Percentiles rank a stretch among this genome's conserved stretches.
Evolutionary conservation across 2,113 vertebrate species (phyloP).

Genomic region (Calcarius ornatus): DNA sequence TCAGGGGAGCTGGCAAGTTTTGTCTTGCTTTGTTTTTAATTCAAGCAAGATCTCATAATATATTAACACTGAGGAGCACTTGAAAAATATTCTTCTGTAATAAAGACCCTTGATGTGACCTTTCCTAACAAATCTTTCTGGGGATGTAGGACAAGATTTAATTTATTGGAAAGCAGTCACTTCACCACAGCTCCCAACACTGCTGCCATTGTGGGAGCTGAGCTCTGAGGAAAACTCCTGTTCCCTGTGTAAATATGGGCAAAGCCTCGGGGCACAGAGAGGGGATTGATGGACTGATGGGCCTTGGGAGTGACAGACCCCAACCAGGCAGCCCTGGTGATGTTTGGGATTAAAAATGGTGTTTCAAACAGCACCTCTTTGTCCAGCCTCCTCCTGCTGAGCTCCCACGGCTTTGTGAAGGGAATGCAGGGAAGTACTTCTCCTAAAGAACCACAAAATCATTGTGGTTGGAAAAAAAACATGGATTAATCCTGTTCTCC

Average conservation of each 20-base stretch:
- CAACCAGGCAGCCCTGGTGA: not conserved
- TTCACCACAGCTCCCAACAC: not conserved
- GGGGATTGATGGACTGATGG: not conserved
- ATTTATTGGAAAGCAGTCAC: not conserved
- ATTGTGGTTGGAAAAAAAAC: rapidly evolving
- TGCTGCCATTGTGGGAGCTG: not conserved
- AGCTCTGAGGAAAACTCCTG: not conserved
- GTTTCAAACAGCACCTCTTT: not conserved
- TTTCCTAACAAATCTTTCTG: constrained; percentile 21
- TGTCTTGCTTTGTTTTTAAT: constrained; percentile 20
- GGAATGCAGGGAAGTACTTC: not conserved
- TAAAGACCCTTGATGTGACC: not conserved
- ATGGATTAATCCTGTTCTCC: not conserved
- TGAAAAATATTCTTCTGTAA: not conserved
- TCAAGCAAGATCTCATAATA: not conserved
- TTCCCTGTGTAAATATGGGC: not conserved
- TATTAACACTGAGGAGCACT: not conserved
- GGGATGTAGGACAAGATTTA: constrained; percentile 1
- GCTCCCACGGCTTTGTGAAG: not conserved
- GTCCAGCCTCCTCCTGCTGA: not conserved
- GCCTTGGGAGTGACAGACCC: not conserved
- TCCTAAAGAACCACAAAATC: not conserved
- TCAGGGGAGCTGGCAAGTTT: constrained; percentile 4
- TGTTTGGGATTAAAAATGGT: not conserved
- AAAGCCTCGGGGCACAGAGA: not conserved